phyloP scores from a whole-genome alignment of 2,113 vertebrate species.

The Elephantulus edwardii region DNA sequence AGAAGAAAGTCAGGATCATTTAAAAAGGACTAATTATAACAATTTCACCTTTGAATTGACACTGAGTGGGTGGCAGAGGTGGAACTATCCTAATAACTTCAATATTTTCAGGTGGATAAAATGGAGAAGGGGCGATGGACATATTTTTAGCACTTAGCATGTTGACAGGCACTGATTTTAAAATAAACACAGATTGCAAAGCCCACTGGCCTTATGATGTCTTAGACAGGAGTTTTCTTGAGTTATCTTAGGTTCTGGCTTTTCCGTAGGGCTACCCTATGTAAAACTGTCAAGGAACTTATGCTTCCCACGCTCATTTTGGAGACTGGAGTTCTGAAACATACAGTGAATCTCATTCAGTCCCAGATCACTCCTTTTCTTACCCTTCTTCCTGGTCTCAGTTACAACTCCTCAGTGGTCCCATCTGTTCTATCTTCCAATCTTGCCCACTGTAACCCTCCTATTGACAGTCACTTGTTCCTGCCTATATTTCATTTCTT shows the following conservation, averaged over 20 bases:
- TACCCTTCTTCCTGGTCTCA: background rate
- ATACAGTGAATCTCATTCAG: background rate
- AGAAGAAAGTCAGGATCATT: slow-evolving; percentile 62
- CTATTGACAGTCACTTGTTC: rapidly evolving
- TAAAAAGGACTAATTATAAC: slow-evolving; percentile 67
- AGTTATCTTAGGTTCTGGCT: background rate
- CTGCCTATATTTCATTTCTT: background rate
- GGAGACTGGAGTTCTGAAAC: background rate
- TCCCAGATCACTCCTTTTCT: background rate
- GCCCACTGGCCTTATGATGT: background rate
- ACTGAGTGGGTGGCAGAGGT: slow-evolving; percentile 59
- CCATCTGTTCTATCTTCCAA: background rate
- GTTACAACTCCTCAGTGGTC: background rate
- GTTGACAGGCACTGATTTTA: slow-evolving; percentile 66
- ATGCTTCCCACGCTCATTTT: background rate
- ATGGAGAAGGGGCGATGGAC: background rate
- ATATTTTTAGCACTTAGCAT: slow-evolving; percentile 62
- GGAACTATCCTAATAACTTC: slow-evolving; percentile 40
- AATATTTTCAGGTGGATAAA: slow-evolving; percentile 56
- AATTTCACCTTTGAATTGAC: slow-evolving; percentile 65
- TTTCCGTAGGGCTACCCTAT: background rate
- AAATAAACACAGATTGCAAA: slow-evolving; percentile 49
- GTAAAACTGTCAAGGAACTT: background rate
- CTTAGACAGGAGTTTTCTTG: background rate
- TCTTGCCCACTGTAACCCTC: background rate